Evolutionary conservation across 2,113 vertebrate genomes (phyloP), one percentile per base, ranked within the genome.

Genomic region (Chloropsis cyanopogon): DNA sequence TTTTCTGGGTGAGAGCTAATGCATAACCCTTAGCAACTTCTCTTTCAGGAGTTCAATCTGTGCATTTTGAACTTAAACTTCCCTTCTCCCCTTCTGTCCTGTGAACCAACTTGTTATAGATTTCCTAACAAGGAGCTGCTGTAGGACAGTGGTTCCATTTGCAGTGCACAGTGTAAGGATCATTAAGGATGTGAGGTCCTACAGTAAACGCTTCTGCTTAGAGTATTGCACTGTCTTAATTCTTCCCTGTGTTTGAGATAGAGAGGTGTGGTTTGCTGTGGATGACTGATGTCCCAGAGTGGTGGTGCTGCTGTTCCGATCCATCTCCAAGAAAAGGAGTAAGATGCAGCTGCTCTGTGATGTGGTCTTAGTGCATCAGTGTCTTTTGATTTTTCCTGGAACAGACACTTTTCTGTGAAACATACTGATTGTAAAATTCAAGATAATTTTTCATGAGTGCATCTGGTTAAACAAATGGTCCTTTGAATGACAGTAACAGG

Each of bases 391-490:
- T 93, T 92, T 66, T 35, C 25, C 7, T 14, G 28, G 20, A 79
- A 37, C 44, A 37, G 59, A 64, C 9, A 16, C 35, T 56, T 90
- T 78, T 65, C 52, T 68, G 31, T 81, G 78, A 57, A 83, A 96
- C 81, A 80, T 35, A 75, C 31, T 78, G 56, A 78, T n/a, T 75
- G 60, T 90, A 70, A 94, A 92, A 82, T 79, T 41, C 63, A 76
- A 94, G 65, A 86, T 90, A 69, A 52, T 59, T 79, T 96, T 91
- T 91, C 73, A 59, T 72, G 39, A 63, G 44, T 49, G 33, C 78
- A 79, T 91, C 91, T 93, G 49, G 17, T 96, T 92, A 86, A 94
- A 92, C 77, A 93, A 86, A 72, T 78, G 75, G 37, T 87, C 52
- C 87, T 91, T 86, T 91, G 86, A 94, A 83, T 86, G 64, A 75